Conservation (phyloP, 2,113 vertebrate genomes). For the Nycticorax nycticorax region DNA sequence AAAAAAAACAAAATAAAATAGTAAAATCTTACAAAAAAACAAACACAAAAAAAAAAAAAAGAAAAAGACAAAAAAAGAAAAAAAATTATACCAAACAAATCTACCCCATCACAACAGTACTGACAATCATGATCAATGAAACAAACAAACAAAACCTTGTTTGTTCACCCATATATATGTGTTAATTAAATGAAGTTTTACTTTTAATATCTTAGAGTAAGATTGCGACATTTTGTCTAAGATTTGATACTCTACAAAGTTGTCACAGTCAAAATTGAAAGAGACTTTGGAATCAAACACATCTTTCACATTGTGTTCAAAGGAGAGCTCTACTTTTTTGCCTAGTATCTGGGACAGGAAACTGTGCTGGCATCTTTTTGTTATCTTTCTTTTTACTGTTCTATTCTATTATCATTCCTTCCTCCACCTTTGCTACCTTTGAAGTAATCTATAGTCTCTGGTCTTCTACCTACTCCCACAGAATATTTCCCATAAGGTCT, state of each 20-base stretch:
- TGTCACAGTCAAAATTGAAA: neutral
- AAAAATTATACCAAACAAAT: neutral
- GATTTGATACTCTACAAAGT: neutral
- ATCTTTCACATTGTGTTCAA: neutral
- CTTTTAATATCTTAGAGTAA: neutral
- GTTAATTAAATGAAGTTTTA: neutral
- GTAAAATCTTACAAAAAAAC: too few species aligned
- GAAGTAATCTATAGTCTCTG: neutral
- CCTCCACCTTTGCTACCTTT: neutral
- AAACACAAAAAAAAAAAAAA: neutral
- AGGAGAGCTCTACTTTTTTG: neutral
- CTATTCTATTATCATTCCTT: neutral
- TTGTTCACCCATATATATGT: neutral
- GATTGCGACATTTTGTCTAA: neutral
- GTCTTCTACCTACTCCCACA: neutral
- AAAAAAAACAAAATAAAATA: too few species aligned
- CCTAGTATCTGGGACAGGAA: neutral
- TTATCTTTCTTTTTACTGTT: neutral
- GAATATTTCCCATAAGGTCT: neutral
- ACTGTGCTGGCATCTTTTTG: neutral
- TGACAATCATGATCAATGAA: neutral
- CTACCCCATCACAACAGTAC: neutral
- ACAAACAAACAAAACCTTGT: neutral
- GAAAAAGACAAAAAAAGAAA: too few species aligned
- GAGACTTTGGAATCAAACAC: neutral